phyloP scores from a whole-genome alignment of 2,888 invertebrate genomes.

The Caenorhabditis japonica region DNA sequence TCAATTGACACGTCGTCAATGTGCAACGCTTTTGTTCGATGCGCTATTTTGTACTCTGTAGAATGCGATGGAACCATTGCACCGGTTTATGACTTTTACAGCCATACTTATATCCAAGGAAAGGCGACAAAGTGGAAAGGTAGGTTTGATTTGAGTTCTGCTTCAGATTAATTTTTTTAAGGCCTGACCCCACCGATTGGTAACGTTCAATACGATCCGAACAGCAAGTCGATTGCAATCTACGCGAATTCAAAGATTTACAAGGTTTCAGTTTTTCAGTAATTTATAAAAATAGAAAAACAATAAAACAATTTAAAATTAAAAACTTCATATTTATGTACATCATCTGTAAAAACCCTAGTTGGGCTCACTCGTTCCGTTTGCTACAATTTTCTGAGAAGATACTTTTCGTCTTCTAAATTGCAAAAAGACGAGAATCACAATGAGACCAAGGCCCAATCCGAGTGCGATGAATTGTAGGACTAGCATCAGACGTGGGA shows the following conservation, averaged over 20 bases:
- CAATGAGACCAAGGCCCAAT: conserved; percentile 52
- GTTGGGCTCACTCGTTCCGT: no score
- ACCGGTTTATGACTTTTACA: conserved; percentile 59
- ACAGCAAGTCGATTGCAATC: conserved; percentile 44
- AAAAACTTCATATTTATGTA: no score
- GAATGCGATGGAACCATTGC: conserved; percentile 40
- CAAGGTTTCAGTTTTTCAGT: conserved; percentile 29
- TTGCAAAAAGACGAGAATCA: conserved; percentile 39
- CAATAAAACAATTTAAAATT: no score
- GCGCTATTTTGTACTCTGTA: conserved; percentile 55
- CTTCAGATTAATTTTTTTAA: neutral
- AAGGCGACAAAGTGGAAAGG: conserved; percentile 31
- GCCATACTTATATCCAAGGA: conserved; percentile 50
- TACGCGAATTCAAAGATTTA: conserved; percentile 50
- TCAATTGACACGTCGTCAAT: conserved; percentile 37
- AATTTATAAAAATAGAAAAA: no score
- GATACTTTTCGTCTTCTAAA: conserved; percentile 3
- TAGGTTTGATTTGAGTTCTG: neutral
- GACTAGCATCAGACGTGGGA: conserved; percentile 57
- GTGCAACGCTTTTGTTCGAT: conserved; percentile 59
- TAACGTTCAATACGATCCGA: conserved; percentile 60
- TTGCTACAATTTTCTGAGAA: no score
- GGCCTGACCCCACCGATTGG: conserved; percentile 28
- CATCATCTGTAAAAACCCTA: no score
- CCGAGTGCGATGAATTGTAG: conserved; percentile 53